Percentiles rank a stretch among this genome's conserved stretches.
Evolutionary conservation across 2,113 vertebrate genomes (phyloP).

Genomic region (Thinocorus orbignyianus): DNA sequence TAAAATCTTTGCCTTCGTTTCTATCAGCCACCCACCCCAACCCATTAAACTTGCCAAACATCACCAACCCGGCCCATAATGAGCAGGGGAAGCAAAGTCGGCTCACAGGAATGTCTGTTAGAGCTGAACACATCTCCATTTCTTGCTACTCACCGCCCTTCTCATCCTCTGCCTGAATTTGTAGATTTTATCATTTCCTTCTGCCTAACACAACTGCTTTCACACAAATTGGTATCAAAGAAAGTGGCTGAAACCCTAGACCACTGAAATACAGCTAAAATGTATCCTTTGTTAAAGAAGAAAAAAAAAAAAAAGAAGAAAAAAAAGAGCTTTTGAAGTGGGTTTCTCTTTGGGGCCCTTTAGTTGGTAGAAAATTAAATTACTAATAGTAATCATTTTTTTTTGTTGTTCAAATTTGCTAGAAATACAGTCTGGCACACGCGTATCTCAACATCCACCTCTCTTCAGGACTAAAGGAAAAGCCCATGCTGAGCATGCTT

Average conservation of each 20-base stretch:
- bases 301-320: background rate
- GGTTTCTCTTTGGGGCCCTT: slow-evolving; percentile 40
- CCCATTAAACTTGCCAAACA: background rate
- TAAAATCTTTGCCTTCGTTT: background rate
- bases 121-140: background rate
- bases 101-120: background rate
- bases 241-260: slow-evolving; percentile 41
- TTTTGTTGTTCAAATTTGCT: background rate
- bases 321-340: slow-evolving; percentile 46
- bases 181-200: slow-evolving; percentile 34
- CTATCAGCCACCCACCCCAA: background rate
- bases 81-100: background rate
- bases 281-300: background rate
- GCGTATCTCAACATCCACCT: background rate
- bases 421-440: background rate
- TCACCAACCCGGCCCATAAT: background rate
- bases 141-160: background rate
- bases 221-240: slow-evolving; percentile 45
- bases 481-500: background rate
- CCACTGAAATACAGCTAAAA: slow-evolving; percentile 36
- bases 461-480: slow-evolving; percentile 18
- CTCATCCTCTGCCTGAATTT: slow-evolving; percentile 10
- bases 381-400: slow-evolving; percentile 55
- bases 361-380: slow-evolving; percentile 40
- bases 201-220: slow-evolving; percentile 58